These are phyloP conservation scores for Leptatherina wallacei DNA, from an alignment of 2,797 vertebrate species.

Conservation along the genomic window DNA sequence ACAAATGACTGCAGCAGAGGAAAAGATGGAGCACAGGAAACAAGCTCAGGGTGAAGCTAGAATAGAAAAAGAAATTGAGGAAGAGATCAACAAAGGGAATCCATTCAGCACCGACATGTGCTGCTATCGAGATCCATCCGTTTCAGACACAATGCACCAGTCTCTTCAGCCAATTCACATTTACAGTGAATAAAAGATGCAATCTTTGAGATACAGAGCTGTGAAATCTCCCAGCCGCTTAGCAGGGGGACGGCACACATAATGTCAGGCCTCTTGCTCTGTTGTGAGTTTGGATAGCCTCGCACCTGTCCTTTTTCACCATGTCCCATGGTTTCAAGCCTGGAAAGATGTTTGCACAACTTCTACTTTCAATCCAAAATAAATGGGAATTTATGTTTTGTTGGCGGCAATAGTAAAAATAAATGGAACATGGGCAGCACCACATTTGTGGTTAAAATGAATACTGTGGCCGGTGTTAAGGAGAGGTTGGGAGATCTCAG, in stretches of 20 bases:
- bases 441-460: not conserved
- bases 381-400: not conserved
- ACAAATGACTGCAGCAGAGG: conserved; percentile 55
- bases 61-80: conserved; percentile 59
- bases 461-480: not conserved
- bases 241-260: conserved; percentile 31
- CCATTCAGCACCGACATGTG: conserved; percentile 62
- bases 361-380: not conserved
- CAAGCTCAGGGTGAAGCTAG: conserved; percentile 34
- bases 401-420: not conserved
- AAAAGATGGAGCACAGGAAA: conserved; percentile 50
- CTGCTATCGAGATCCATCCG: conserved; percentile 67
- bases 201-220: conserved; percentile 49
- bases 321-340: conserved; percentile 21
- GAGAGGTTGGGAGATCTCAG: not conserved
- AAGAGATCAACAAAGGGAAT: conserved; percentile 71
- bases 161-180: conserved; percentile 53
- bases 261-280: conserved; percentile 15
- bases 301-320: conserved; percentile 20
- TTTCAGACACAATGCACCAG: conserved; percentile 68
- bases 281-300: conserved; percentile 37
- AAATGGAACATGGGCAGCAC: not conserved
- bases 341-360: not conserved
- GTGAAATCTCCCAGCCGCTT: conserved; percentile 45
- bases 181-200: conserved; percentile 55